phyloP scores from a whole-genome alignment of 2,113 vertebrate species.

The Andinoacara biseriatus region DNA sequence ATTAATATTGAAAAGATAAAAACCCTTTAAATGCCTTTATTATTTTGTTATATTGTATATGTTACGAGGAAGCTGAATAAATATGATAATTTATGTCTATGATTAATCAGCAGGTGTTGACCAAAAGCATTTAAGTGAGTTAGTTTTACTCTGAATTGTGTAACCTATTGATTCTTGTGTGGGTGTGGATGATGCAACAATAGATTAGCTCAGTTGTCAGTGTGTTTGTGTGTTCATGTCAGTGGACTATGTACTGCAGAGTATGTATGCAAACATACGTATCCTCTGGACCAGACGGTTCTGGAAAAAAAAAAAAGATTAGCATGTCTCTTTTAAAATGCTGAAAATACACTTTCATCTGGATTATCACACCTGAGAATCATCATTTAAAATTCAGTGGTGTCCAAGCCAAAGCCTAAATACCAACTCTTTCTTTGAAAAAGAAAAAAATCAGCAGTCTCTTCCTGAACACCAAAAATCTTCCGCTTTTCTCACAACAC shows the following conservation, averaged over 20 bases:
- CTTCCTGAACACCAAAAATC: constrained; percentile 10
- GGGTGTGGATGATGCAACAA: constrained; percentile 46
- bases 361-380: background rate
- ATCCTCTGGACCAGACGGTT: background rate
- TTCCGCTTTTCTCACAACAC: constrained; percentile 48
- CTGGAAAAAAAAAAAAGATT: constrained; percentile 2
- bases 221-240: constrained; percentile 23
- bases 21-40: background rate
- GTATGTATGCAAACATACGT: constrained; percentile 8
- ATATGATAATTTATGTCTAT: background rate
- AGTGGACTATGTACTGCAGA: constrained; percentile 46
- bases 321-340: background rate
- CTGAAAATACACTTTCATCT: background rate
- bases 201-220: constrained; percentile 14
- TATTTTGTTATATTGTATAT: background rate
- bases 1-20: background rate
- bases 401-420: constrained; percentile 22
- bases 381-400: background rate
- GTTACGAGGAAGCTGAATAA: background rate
- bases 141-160: constrained; percentile 15
- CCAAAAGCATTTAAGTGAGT: background rate
- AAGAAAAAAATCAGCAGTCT: constrained; percentile 47
- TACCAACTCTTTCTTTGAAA: background rate
- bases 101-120: background rate
- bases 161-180: constrained; percentile 39